Evolutionary conservation across 2,888 invertebrate species (phyloP), one percentile per base, ranked within the genome.

Genomic region (Cactoblastis cactorum): DNA sequence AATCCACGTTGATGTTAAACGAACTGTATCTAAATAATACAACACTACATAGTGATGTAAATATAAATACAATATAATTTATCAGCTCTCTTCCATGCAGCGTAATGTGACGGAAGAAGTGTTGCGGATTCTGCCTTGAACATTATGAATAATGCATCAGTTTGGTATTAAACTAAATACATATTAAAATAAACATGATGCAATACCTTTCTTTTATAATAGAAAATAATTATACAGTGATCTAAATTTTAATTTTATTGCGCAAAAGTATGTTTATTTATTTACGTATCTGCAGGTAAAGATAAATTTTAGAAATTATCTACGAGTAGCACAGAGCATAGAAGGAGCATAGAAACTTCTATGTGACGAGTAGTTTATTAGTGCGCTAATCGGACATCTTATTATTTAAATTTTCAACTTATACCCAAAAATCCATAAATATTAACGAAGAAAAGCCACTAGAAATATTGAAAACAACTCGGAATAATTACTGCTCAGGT

Each of bases 401-500:
- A n/a, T n/a, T n/a, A n/a, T n/a, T n/a, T n/a, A n/a, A n/a, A n/a
- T n/a, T n/a, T n/a, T n/a, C n/a, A n/a, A n/a, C n/a, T n/a, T n/a
- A n/a, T n/a, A n/a, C n/a, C n/a, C 9, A 28, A 15, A 8, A 28
- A 33, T 34, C 6, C 52, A 41, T 49, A 50, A 53, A 49, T 34
- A 56, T 24, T 48, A 37, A 53, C 34, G 14, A 52, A 33, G 33
- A 33, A 9, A 33, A 15, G 11, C 17, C 24, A 32, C 12, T 17
- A 17, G n/a, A 54, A 45, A 41, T n/a, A 24, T 15, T 47, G 19
- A 22, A 49, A 49, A 53, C 51, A 58, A 63, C 59, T 69, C 64
- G 51, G 58, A 59, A 54, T 64, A 65, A 70, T n/a, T n/a, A 69
- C 68, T 62, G 64, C 70, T 63, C 67, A 71, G 67, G 63, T 53